phyloP scores from a whole-genome alignment of 2,888 invertebrate species.

The Endomychus coccineus region DNA sequence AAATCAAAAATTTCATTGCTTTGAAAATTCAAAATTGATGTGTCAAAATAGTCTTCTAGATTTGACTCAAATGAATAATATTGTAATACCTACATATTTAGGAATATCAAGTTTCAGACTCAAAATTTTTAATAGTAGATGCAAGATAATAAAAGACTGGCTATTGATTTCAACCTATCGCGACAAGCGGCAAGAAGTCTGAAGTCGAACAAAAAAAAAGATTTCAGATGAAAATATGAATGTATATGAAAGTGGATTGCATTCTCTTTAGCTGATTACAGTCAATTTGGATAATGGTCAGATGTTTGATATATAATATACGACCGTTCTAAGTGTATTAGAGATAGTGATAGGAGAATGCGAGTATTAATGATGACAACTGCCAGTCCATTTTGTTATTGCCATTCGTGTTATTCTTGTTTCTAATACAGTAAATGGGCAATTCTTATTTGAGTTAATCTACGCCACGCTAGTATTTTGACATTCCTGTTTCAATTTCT shows the following conservation, averaged over 20 bases:
- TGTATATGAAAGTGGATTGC: constrained; percentile 37
- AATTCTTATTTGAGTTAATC: constrained; percentile 14
- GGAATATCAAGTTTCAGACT: no score
- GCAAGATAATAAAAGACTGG: no score
- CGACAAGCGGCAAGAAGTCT: no score
- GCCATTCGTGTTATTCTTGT: constrained; percentile 36
- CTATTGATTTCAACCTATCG: no score
- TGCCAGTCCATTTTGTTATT: constrained; percentile 40
- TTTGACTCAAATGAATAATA: no score
- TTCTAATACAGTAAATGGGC: constrained; percentile 36
- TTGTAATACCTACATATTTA: no score
- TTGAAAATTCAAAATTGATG: no score
- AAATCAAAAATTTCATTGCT: no score
- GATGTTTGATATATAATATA: constrained; percentile 45
- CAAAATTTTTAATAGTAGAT: no score
- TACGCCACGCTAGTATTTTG: no score
- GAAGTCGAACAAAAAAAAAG: constrained; percentile 25
- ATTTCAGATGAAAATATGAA: constrained; percentile 34
- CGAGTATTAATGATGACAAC: constrained; percentile 38
- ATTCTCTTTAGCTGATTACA: constrained; percentile 44
- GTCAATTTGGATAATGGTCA: constrained; percentile 46
- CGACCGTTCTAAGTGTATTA: constrained; percentile 43
- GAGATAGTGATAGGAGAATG: constrained; percentile 39
- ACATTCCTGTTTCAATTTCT: no score
- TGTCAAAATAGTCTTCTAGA: no score